A percentile compares a stretch with the other conserved stretches of the same genome.
Conservation (phyloP, 2,888 invertebrate species). For the Tridacna gigas region DNA sequence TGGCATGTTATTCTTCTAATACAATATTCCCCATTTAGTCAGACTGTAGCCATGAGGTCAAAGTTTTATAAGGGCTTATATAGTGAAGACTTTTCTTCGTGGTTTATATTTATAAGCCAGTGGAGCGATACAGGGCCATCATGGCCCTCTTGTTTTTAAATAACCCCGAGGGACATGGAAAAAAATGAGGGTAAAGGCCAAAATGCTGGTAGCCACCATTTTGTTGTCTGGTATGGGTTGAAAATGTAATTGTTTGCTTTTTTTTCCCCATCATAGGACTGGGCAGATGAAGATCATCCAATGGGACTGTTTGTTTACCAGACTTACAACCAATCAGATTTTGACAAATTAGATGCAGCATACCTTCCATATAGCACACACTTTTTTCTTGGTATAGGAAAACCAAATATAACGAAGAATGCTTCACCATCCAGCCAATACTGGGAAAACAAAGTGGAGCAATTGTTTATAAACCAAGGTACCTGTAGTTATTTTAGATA, state of each 20-base stretch:
- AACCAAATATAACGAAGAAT: slow-evolving; percentile 77
- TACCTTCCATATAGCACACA: slow-evolving; percentile 70
- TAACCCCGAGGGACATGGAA: too few relatives aligned
- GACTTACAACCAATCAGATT: slow-evolving; percentile 79
- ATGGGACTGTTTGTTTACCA: slow-evolving; percentile 77
- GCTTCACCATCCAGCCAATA: slow-evolving; percentile 73
- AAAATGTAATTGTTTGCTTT: background rate
- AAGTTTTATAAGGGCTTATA: too few relatives aligned
- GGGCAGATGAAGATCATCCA: slow-evolving; percentile 69
- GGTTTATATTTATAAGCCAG: too few relatives aligned
- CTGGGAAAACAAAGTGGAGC: slow-evolving; percentile 70
- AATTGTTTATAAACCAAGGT: slow-evolving; percentile 69
- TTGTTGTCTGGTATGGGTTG: too few relatives aligned
- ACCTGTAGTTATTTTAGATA: background rate
- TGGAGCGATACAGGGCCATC: too few relatives aligned
- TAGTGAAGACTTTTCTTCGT: too few relatives aligned
- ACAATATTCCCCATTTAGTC: too few relatives aligned
- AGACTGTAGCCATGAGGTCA: too few relatives aligned
- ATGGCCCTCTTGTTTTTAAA: too few relatives aligned
- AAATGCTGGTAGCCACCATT: too few relatives aligned
- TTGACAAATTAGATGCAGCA: slow-evolving; percentile 72
- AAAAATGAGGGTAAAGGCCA: too few relatives aligned
- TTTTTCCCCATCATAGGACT: slow-evolving; percentile 60
- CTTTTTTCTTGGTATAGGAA: slow-evolving; percentile 78
- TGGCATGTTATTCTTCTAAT: too few relatives aligned